phyloP scores from a whole-genome alignment of 2,888 invertebrate species.

The Syrista parreyssii region DNA sequence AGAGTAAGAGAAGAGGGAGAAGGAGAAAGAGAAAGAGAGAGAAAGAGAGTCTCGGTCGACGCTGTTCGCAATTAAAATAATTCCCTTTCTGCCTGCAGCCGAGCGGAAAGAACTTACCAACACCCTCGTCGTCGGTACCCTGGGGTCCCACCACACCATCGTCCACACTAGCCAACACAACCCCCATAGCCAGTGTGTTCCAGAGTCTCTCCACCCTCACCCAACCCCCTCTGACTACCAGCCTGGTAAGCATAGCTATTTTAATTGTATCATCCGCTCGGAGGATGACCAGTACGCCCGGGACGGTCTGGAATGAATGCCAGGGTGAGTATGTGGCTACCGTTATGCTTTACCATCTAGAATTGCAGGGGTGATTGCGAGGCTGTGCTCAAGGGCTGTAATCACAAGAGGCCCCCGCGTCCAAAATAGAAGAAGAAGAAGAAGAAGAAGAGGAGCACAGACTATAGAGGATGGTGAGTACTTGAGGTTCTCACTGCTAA shows the following conservation, averaged over 20 bases:
- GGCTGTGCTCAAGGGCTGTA: slow-evolving; percentile 27
- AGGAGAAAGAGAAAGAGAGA: slow-evolving; percentile 33
- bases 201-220: slow-evolving; percentile 20
- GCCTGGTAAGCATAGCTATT: slow-evolving; percentile 63
- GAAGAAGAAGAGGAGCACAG: neutral
- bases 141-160: slow-evolving; percentile 39
- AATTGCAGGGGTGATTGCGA: slow-evolving; percentile 53
- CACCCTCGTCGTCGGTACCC: slow-evolving; percentile 49
- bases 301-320: slow-evolving; percentile 50
- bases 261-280: slow-evolving; percentile 63
- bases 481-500: neutral
- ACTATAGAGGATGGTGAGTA: neutral
- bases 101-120: slow-evolving; percentile 67
- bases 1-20: slow-evolving; percentile 16
- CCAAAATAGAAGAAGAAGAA: neutral
- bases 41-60: slow-evolving; percentile 58
- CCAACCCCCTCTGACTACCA: slow-evolving; percentile 26
- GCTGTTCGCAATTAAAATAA: slow-evolving; percentile 67
- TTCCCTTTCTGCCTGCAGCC: slow-evolving; percentile 67
- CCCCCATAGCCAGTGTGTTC: neutral
- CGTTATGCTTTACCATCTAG: slow-evolving; percentile 53
- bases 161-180: slow-evolving; percentile 8
- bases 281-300: slow-evolving; percentile 51
- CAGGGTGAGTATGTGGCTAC: slow-evolving; percentile 43
- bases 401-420: neutral